Base-by-base conservation (phyloP, 1,140 invertebrate species). In the Pseudoatta argentina region DNA sequence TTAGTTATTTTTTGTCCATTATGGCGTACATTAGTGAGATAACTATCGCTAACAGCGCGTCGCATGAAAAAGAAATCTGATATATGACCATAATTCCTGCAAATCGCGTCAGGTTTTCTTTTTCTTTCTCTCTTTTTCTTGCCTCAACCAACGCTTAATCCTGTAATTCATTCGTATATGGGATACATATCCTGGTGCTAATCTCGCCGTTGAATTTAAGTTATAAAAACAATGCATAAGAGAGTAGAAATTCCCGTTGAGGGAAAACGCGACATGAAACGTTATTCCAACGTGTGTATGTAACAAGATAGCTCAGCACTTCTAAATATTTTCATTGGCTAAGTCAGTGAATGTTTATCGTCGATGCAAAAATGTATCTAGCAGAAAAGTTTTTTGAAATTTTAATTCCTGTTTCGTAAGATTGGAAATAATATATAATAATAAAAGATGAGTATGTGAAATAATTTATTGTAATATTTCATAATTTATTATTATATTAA, bases 21-120 rank as follows among this genome's bases (percentile, higher is more conserved):
- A 27, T 10, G 39, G n/a, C 3, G 63, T 53, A n/a, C 34, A 78
- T 83, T 27, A 53, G 2, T 27, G 72, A 66, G 63, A 77, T 53
- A 77, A 64, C n/a, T 59, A 85, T 76, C 82, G 44, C 63, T 77
- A 77, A 77, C 55, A n/a, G n/a, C 4, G 63, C 59, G 30, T 24
- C 30, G 69, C 21, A 59, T 64, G 73, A 85, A 85, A 78, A 78
- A 78, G 72, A 64, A 78, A 66, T 53, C 73, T 66, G 76, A 79
- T 81, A 61, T 64, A 66, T 51, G 66, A 79, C 24, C 14, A 55
- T 71, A 67, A 86, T 86, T 81, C 57, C 64, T 51, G 53, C 30
- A 59, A 67, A 81, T 79, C 51, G 76, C 51, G 21, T 21, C 21
- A 18, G 34, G 0, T 39, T 76, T 4, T 53, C 44, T 61, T 7